Evolutionary conservation across 23 tunicate genomes (phyloP), one percentile per base, ranked within the genome.

Genomic region (Ciona savignyi): DNA sequence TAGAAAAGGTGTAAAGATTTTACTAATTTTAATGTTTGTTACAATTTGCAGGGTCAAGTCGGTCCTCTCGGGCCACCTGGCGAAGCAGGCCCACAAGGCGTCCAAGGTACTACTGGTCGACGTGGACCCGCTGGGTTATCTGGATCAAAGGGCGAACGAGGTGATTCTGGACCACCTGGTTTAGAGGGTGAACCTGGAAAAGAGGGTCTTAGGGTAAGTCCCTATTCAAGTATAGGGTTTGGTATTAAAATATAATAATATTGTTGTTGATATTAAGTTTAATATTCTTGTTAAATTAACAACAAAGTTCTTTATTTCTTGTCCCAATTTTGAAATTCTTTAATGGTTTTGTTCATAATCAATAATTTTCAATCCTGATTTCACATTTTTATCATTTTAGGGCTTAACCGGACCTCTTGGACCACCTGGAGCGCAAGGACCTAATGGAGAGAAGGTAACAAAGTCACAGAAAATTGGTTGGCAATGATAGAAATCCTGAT

Each of bases 141-240:
- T 33, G 99, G 99, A 9, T 68, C 81, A 30, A 90, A 85, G 63
- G 99, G 99, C 25, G 99, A 88, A 30, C 63, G 74, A 32, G 99
- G 99, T 3, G 96, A 88, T 24, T 15, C 70, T 0, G 99, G 99
- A 19, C 68, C 83, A 25, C 87, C 77, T 4, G 99, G 99, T 9
- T 25, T 51, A 11, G 86, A 84, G 69, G 97, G 97, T 23, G 97
- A 85, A 62, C 83, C 90, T 21, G 97, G 97, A 23, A 79, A 77
- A 67, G 86, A 84, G 51, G 97, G 97, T 0, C 77, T 29, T 27
- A 32, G 91, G 35, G 91, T 76, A 73, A 74, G 80, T 71, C 32
- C 27, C 15, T 49, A 49, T 49, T 49, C 20, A 11, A 49, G 20
- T 49, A n/a, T n/a, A n/a, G n/a, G n/a, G n/a, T 49, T 49, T 49